Evolutionary conservation across 2,113 vertebrate genomes (phyloP).

Genomic region (Deroptyus accipitrinus): DNA sequence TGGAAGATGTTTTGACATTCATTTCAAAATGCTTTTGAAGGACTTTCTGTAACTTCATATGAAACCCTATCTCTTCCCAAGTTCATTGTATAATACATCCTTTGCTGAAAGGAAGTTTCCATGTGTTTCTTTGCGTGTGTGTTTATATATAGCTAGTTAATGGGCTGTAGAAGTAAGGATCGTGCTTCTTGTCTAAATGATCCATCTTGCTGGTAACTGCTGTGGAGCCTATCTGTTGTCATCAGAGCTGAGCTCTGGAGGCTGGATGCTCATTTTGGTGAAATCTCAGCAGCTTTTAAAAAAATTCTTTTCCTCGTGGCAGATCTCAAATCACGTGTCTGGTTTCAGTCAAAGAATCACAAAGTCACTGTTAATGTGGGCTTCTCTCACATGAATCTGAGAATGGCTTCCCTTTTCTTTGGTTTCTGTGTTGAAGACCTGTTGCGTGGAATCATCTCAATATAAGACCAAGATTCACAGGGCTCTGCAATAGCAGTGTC

Average conservation of each 20-base stretch:
- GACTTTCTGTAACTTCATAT: background rate
- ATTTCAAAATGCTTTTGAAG: background rate
- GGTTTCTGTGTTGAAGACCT: background rate
- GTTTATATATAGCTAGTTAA: background rate
- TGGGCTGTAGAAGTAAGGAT: slow-evolving; percentile 10
- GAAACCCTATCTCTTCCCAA: background rate
- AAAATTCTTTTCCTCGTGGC: background rate
- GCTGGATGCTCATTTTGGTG: background rate
- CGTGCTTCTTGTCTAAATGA: background rate
- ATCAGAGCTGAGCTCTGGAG: background rate
- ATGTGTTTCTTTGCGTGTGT: background rate
- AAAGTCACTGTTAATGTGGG: background rate
- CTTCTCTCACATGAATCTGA: background rate
- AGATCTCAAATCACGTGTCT: background rate
- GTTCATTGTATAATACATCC: background rate
- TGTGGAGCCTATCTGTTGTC: background rate
- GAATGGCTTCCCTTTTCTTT: background rate
- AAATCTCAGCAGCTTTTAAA: background rate
- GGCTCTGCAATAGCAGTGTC: background rate
- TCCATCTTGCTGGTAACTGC: background rate
- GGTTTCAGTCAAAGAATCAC: background rate
- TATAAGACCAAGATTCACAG: background rate
- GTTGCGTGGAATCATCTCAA: background rate
- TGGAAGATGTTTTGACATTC: background rate
- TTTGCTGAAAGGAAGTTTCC: background rate